Conservation (phyloP, 2,113 vertebrate species). For the Diglossa brunneiventris region DNA sequence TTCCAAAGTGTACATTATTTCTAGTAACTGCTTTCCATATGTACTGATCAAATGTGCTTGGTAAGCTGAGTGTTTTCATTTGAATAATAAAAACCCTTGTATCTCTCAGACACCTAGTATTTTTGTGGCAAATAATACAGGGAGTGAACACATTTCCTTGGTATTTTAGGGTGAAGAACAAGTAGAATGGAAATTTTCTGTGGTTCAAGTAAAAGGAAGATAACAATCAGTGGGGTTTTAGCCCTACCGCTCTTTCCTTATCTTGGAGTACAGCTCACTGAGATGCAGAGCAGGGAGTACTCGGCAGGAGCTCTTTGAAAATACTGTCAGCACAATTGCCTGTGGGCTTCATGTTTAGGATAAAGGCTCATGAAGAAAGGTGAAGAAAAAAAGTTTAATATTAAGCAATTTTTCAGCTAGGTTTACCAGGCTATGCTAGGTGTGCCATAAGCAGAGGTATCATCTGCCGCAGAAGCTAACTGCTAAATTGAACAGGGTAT, state of each 20-base stretch:
- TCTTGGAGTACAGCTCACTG: background rate
- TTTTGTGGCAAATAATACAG: background rate
- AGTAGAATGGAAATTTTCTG: background rate
- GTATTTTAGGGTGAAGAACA: background rate
- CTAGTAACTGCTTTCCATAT: background rate
- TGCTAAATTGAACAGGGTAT: background rate
- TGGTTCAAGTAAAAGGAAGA: background rate
- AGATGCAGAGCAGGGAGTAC: background rate
- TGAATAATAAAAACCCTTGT: background rate
- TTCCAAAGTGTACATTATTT: background rate
- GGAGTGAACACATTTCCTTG: background rate
- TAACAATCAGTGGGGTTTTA: background rate
- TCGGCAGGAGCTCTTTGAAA: background rate
- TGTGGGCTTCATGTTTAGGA: background rate
- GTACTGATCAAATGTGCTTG: background rate
- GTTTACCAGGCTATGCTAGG: background rate
- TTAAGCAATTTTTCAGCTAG: background rate
- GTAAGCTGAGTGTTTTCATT: background rate
- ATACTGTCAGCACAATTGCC: rapidly evolving
- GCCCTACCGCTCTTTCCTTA: background rate
- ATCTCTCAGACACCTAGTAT: background rate
- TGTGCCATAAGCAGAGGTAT: too few relatives aligned
- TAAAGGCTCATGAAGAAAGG: background rate
- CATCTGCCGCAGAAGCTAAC: background rate
- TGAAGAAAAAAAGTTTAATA: background rate